Conservation (phyloP, 2,113 vertebrate genomes). For the Xyliphius kryptos region DNA sequence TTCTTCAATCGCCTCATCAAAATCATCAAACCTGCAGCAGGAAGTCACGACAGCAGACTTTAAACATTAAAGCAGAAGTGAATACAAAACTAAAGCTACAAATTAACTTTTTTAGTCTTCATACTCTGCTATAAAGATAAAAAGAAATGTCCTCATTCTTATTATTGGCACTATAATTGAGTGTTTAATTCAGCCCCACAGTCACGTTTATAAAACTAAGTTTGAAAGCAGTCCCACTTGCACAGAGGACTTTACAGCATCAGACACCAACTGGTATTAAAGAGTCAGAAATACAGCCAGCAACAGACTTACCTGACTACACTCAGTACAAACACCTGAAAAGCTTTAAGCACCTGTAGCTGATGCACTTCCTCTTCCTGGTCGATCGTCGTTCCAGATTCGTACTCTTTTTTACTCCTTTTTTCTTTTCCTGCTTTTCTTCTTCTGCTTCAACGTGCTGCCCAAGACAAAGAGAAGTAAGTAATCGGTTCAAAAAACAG, state of each 20-base stretch:
- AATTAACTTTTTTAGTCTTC: no score
- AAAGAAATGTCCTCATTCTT: no score
- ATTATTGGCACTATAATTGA: no score
- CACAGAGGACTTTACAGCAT: background rate
- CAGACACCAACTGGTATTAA: background rate
- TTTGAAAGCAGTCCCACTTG: no score
- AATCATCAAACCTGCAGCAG: constrained; percentile 83
- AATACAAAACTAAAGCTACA: background rate
- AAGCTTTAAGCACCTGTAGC: constrained; percentile 78
- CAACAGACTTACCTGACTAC: no score
- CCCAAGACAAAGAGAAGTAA: background rate
- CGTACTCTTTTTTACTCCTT: constrained; percentile 84
- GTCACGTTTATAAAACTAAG: no score
- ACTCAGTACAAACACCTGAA: no score
- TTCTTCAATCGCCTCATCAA: constrained; percentile 97
- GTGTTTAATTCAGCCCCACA: no score
- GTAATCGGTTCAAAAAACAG: background rate
- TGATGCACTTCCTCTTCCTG: constrained; percentile 88
- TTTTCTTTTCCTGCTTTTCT: constrained; percentile 77
- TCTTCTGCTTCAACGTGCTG: constrained; percentile 69
- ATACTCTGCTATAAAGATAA: no score
- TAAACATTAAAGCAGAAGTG: background rate
- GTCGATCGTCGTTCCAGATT: constrained; percentile 87
- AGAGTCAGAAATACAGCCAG: background rate
- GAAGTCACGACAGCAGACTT: background rate